Evolutionary conservation across 2,888 invertebrate genomes (phyloP).

Genomic region (Coelinius sp.): DNA sequence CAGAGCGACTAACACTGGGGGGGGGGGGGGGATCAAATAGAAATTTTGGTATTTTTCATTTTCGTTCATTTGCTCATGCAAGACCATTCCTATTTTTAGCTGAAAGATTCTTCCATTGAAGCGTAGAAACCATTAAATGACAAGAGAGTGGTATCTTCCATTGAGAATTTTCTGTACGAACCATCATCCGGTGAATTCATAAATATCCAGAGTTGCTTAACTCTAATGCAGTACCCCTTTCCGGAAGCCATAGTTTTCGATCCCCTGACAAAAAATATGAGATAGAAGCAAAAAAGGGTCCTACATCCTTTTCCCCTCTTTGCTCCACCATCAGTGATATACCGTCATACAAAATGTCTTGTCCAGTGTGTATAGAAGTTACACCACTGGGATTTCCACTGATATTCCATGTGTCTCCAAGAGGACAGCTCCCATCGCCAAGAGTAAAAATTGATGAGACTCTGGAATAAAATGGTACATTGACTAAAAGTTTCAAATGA

Average conservation of each 20-base stretch:
- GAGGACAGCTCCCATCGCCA: background rate
- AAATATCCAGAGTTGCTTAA: constrained; percentile 52
- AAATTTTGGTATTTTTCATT: background rate
- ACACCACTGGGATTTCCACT: constrained; percentile 36
- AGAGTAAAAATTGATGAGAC: background rate
- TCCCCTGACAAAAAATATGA: constrained; percentile 50
- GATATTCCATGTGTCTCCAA: constrained; percentile 44
- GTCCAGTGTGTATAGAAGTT: constrained; percentile 33
- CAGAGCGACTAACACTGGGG: background rate
- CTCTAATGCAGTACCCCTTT: constrained; percentile 55
- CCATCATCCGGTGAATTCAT: constrained; percentile 48
- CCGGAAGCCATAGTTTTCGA: constrained; percentile 55
- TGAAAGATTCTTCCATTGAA: too few species aligned
- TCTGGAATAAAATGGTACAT: background rate
- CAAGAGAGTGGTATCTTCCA: too few species aligned
- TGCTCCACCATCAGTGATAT: constrained; percentile 3
- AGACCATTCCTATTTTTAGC: too few species aligned
- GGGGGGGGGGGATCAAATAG: background rate
- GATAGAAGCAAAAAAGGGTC: constrained; percentile 46
- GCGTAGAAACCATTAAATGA: too few species aligned
- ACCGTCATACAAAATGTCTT: constrained; percentile 21
- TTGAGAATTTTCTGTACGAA: background rate
- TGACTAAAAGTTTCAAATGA: background rate
- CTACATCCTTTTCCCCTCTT: background rate
- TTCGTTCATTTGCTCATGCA: too few species aligned